These are phyloP conservation scores for Nycteola revayana DNA, from an alignment of 2,888 invertebrate species.

Conservation along the genomic window DNA sequence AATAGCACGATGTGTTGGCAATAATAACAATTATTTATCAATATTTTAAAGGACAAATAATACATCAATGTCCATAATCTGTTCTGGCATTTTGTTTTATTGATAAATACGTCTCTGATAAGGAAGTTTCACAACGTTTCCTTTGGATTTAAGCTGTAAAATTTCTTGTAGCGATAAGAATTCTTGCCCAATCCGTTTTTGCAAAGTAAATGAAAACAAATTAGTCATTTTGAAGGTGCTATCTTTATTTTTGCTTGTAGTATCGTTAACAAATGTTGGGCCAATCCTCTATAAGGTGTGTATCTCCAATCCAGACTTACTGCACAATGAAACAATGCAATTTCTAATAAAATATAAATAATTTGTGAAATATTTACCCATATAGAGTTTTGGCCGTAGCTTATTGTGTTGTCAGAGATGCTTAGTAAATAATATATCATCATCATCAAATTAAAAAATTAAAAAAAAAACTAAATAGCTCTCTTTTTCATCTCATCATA, in stretches of 20 bases:
- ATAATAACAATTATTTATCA: too few relatives aligned
- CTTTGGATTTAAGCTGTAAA: conserved; percentile 4
- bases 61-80: too few relatives aligned
- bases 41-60: too few relatives aligned
- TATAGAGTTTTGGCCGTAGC: conserved; percentile 77
- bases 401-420: conserved; percentile 49
- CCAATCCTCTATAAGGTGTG: conserved; percentile 79
- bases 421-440: too few relatives aligned
- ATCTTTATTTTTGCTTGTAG: conserved; percentile 48
- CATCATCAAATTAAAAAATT: too few relatives aligned
- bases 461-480: too few relatives aligned
- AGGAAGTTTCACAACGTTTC: conserved; percentile 14
- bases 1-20: too few relatives aligned
- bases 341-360: too few relatives aligned
- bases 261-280: conserved; percentile 61
- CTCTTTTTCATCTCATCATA: too few relatives aligned
- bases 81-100: conserved; percentile 19
- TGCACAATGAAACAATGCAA: too few relatives aligned
- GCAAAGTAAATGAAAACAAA: too few relatives aligned
- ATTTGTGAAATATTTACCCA: conserved; percentile 38
- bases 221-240: conserved; percentile 47
- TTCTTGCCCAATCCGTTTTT: conserved; percentile 4
- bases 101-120: conserved; percentile 29
- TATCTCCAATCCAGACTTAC: conserved; percentile 39
- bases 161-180: conserved; percentile 9